These are phyloP conservation scores for Syngnathoides biaculeatus DNA, from an alignment of 2,113 vertebrate species.

Conservation along the genomic window DNA sequence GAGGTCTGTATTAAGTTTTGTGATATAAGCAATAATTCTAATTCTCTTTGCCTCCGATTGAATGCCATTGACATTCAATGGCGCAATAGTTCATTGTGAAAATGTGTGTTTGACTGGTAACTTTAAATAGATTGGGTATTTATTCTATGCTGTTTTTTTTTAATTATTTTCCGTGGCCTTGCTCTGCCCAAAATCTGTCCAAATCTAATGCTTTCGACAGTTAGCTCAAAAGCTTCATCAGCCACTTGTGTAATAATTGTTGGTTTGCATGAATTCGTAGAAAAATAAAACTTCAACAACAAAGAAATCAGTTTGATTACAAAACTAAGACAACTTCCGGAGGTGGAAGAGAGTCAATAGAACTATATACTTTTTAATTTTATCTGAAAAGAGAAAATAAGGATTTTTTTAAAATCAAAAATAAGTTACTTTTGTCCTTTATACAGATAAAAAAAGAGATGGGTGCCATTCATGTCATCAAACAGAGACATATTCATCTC, in stretches of 20 bases:
- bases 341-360: background rate
- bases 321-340: background rate
- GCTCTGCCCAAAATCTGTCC: background rate
- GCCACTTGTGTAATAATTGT: background rate
- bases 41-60: too few species aligned
- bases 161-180: too few species aligned
- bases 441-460: slow-evolving; percentile 89
- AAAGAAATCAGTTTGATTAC: background rate
- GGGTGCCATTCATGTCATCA: slow-evolving; percentile 94
- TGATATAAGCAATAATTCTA: too few species aligned
- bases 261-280: background rate
- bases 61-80: too few species aligned
- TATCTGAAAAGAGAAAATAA: background rate
- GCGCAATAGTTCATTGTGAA: too few species aligned
- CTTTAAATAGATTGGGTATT: too few species aligned
- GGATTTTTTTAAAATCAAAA: background rate
- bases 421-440: background rate
- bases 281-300: background rate
- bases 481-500: slow-evolving; percentile 91
- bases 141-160: too few species aligned
- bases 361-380: background rate
- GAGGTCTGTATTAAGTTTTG: too few species aligned
- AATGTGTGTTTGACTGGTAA: too few species aligned
- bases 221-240: background rate
- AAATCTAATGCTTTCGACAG: background rate